Percentiles rank a stretch among this genome's conserved stretches.
These are phyloP conservation scores for Drosophila serrata DNA, from an alignment of 1,140 invertebrate genomes.

Conservation along the genomic window DNA sequence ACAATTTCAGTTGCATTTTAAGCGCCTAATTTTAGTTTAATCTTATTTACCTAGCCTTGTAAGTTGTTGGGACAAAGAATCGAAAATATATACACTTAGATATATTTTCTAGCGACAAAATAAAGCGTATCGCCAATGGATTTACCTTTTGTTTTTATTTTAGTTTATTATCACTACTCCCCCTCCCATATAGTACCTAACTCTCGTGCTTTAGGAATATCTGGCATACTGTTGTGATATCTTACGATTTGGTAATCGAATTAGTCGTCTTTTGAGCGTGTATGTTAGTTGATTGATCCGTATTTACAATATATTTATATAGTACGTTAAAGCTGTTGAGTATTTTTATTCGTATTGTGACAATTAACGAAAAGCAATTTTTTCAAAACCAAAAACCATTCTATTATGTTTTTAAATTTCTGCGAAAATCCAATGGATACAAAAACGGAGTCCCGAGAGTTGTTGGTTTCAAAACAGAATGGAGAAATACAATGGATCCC, in stretches of 20 bases:
- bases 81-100: slow-evolving; percentile 58
- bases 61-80: slow-evolving; percentile 83
- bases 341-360: slow-evolving; percentile 79
- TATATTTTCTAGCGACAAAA: slow-evolving; percentile 67
- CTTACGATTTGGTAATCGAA: slow-evolving; percentile 58
- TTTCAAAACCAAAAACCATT: slow-evolving; percentile 42
- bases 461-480: slow-evolving; percentile 69
- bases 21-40: slow-evolving; percentile 62
- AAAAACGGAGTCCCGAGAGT: slow-evolving; percentile 55
- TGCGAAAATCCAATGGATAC: slow-evolving; percentile 52
- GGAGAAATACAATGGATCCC: slow-evolving; percentile 40
- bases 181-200: slow-evolving; percentile 50
- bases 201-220: slow-evolving; percentile 75
- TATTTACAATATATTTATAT: slow-evolving; percentile 68
- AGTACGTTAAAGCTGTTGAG: slow-evolving; percentile 74
- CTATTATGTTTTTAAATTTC: slow-evolving; percentile 46
- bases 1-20: slow-evolving; percentile 68
- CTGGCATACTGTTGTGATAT: slow-evolving; percentile 78
- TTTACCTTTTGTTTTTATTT: slow-evolving; percentile 44
- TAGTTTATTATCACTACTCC: slow-evolving; percentile 18
- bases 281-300: slow-evolving; percentile 62
- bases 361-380: slow-evolving; percentile 78
- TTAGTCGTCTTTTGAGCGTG: slow-evolving; percentile 54
- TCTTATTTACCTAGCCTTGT: slow-evolving; percentile 66
- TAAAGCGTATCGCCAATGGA: slow-evolving; percentile 79